These are phyloP conservation scores for Cheilosia pagana DNA, from an alignment of 2,888 invertebrate species.

Conservation along the genomic window DNA sequence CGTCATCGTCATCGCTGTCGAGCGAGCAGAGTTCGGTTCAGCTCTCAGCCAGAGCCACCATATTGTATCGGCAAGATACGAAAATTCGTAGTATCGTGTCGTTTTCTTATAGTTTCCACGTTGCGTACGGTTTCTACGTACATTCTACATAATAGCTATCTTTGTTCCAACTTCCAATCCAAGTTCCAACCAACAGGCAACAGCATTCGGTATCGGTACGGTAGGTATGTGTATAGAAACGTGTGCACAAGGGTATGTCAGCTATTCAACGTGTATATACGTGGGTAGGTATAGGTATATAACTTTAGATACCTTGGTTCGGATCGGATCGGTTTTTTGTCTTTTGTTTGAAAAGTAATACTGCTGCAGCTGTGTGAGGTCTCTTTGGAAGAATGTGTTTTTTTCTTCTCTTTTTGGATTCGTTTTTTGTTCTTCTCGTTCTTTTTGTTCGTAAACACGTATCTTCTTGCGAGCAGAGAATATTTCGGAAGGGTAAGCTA, in stretches of 20 bases:
- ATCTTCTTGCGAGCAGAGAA: slow-evolving; percentile 44
- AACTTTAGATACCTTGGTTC: slow-evolving; percentile 44
- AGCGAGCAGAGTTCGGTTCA: background rate
- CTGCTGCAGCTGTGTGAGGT: slow-evolving; percentile 74
- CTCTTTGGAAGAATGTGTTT: slow-evolving; percentile 47
- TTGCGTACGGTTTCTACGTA: slow-evolving; percentile 63
- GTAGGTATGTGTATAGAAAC: slow-evolving; percentile 34
- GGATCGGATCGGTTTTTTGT: slow-evolving; percentile 57
- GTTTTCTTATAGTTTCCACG: slow-evolving; percentile 68
- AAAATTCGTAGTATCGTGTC: slow-evolving; percentile 54
- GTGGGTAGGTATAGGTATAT: slow-evolving; percentile 12
- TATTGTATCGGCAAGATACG: slow-evolving; percentile 50
- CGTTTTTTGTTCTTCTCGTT: slow-evolving; percentile 51
- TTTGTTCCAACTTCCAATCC: slow-evolving; percentile 31
- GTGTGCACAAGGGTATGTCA: slow-evolving; percentile 65
- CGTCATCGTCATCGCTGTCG: slow-evolving; percentile 11
- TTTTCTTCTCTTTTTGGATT: slow-evolving; percentile 17
- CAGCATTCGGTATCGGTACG: background rate
- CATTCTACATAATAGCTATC: slow-evolving; percentile 35
- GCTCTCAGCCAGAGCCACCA: background rate
- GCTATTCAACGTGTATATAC: slow-evolving; percentile 45
- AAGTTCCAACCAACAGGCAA: too few species aligned
- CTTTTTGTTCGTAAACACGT: slow-evolving; percentile 69
- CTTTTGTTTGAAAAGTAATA: slow-evolving; percentile 74
- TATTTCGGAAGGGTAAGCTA: slow-evolving; percentile 60